phyloP scores from a whole-genome alignment of 2,797 vertebrate genomes.

The Threskiornis aethiopicus region DNA sequence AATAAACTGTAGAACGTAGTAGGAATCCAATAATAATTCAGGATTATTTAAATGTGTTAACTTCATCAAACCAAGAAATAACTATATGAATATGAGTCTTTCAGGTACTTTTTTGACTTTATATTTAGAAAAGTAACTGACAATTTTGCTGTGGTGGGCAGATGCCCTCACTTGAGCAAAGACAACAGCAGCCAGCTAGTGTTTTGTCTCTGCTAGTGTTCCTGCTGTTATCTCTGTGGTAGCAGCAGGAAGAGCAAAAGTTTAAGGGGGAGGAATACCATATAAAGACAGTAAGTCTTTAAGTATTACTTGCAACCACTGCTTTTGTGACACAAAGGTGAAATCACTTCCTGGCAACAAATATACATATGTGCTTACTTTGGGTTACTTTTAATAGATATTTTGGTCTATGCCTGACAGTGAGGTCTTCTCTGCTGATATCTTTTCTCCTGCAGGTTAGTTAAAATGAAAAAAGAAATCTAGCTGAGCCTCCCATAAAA shows the following conservation, averaged over 20 bases:
- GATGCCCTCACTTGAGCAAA: background rate
- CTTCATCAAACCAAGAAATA: background rate
- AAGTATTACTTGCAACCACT: background rate
- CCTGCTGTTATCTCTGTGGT: background rate
- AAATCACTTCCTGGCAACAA: conserved; percentile 27
- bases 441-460: background rate
- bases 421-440: background rate
- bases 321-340: background rate
- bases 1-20: background rate
- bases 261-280: background rate
- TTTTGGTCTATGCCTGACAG: background rate
- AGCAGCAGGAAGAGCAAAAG: background rate
- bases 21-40: background rate
- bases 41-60: background rate
- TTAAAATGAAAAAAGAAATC: conserved; percentile 16
- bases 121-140: background rate
- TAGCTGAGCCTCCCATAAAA: conserved; percentile 43
- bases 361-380: background rate
- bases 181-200: background rate
- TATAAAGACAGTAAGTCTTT: background rate
- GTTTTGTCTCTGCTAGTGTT: background rate
- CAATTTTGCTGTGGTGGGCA: background rate
- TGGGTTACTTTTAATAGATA: background rate
- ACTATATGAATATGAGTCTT: background rate
- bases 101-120: background rate